Conservation (phyloP, 2,797 vertebrate species). For the Pipistrellus pipistrellus region DNA sequence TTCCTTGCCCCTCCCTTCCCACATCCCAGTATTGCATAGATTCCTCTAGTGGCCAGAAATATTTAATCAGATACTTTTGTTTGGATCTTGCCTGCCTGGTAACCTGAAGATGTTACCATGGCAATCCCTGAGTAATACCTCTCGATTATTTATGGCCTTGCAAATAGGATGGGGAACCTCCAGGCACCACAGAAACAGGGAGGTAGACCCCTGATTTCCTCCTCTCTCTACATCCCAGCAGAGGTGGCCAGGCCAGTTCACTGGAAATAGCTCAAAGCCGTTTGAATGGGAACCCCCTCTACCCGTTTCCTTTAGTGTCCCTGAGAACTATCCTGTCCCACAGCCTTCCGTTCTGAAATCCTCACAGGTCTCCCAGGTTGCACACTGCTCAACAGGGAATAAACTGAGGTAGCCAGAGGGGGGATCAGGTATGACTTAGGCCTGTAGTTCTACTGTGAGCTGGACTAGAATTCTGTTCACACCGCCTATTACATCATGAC, state of each 20-base stretch:
- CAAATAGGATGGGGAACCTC: constrained; percentile 76
- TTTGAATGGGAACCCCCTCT: background rate
- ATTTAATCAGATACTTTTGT: constrained; percentile 87
- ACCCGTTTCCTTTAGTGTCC: background rate
- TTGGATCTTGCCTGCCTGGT: constrained; percentile 83
- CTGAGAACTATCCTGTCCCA: background rate
- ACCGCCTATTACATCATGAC: background rate
- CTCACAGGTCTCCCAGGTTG: background rate
- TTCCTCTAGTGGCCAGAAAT: constrained; percentile 80
- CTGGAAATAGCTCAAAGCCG: constrained; percentile 23
- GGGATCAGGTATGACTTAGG: background rate
- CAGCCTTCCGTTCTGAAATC: background rate
- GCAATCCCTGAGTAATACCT: constrained; percentile 87
- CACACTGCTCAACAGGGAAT: background rate
- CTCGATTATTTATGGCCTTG: constrained; percentile 87
- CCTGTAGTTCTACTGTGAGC: background rate
- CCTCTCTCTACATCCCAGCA: background rate
- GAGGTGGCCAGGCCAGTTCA: background rate
- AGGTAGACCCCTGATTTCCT: constrained; percentile 73
- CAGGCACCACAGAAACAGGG: constrained; percentile 74
- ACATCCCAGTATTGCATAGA: constrained; percentile 24
- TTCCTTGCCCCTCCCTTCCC: background rate
- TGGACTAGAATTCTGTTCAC: background rate
- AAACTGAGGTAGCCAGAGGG: background rate
- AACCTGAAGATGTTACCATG: constrained; percentile 88